phyloP scores from a whole-genome alignment of 2,888 invertebrate species.

The Dinocampus coccinellae region DNA sequence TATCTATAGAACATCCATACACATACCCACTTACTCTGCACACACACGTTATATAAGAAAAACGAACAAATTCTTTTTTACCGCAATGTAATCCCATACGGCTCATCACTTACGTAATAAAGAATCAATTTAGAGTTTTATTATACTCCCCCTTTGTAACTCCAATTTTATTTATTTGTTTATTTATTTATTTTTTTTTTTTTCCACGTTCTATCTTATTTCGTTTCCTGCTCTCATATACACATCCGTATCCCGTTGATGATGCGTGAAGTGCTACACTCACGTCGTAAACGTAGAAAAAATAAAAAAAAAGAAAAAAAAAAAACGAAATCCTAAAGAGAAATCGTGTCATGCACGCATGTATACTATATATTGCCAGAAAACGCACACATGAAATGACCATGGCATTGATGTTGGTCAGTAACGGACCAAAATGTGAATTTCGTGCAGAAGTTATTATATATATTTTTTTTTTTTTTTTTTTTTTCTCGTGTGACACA shows the following conservation, averaged over 20 bases:
- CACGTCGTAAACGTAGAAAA: neutral
- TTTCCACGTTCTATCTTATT: slow-evolving; percentile 19
- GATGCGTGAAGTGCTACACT: slow-evolving; percentile 23
- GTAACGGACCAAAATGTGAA: slow-evolving; percentile 37
- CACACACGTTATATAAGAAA: neutral
- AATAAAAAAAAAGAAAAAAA: neutral
- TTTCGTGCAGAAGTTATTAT: slow-evolving; percentile 35
- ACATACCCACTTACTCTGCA: no score
- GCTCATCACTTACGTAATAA: neutral
- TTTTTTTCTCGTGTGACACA: slow-evolving; percentile 29
- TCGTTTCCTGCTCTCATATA: neutral
- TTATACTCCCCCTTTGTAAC: no score
- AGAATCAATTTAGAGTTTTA: neutral
- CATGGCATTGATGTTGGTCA: slow-evolving; percentile 43
- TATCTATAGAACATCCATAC: no score
- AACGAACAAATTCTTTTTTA: slow-evolving; percentile 18
- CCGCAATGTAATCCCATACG: neutral
- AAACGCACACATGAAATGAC: slow-evolving; percentile 40
- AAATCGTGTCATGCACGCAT: slow-evolving; percentile 39
- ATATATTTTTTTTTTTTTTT: no score
- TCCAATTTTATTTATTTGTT: no score
- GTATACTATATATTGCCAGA: slow-evolving; percentile 3
- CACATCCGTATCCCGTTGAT: slow-evolving; percentile 11
- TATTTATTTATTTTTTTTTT: no score
- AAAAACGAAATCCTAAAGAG: slow-evolving; percentile 6